phyloP scores from a whole-genome alignment of 2,797 vertebrate genomes.

The Epinephelus malabaricus region DNA sequence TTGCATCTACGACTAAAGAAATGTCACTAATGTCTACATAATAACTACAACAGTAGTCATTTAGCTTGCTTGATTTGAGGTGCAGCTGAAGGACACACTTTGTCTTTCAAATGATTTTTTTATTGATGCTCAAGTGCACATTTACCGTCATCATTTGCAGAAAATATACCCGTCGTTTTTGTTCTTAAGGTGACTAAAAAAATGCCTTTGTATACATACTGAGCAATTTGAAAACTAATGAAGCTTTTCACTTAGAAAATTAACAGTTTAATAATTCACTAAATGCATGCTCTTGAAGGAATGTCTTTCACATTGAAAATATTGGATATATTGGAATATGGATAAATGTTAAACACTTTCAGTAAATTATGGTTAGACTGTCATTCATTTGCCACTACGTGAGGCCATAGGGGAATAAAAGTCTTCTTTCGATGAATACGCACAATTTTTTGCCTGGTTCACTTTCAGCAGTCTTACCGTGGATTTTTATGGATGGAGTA shows the following conservation, averaged over 20 bases:
- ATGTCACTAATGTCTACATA: neutral
- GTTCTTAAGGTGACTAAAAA: neutral
- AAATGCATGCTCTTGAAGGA: neutral
- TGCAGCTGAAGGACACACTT: slow-evolving; percentile 6
- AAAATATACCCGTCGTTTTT: slow-evolving; percentile 1
- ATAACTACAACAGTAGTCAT: slow-evolving; percentile 7
- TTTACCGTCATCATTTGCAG: neutral
- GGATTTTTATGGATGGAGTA: slow-evolving; percentile 37
- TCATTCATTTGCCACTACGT: neutral
- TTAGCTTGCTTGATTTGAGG: neutral
- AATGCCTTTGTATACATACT: slow-evolving; percentile 1
- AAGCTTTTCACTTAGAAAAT: slow-evolving; percentile 30
- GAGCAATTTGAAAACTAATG: slow-evolving; percentile 7
- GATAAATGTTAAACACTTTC: slow-evolving; percentile 29
- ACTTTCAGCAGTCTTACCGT: slow-evolving; percentile 25
- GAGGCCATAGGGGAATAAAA: slow-evolving; percentile 6
- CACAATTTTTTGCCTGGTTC: slow-evolving; percentile 10
- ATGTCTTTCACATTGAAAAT: slow-evolving; percentile 10
- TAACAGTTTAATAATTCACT: slow-evolving; percentile 19
- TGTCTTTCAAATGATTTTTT: neutral
- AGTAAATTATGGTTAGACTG: slow-evolving; percentile 8
- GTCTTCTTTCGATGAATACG: slow-evolving; percentile 29
- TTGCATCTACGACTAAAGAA: neutral
- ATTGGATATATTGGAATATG: slow-evolving; percentile 8
- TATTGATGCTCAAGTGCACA: slow-evolving; percentile 5